Conservation (phyloP, 2,888 invertebrate species). For the Periphyllus acericola region DNA sequence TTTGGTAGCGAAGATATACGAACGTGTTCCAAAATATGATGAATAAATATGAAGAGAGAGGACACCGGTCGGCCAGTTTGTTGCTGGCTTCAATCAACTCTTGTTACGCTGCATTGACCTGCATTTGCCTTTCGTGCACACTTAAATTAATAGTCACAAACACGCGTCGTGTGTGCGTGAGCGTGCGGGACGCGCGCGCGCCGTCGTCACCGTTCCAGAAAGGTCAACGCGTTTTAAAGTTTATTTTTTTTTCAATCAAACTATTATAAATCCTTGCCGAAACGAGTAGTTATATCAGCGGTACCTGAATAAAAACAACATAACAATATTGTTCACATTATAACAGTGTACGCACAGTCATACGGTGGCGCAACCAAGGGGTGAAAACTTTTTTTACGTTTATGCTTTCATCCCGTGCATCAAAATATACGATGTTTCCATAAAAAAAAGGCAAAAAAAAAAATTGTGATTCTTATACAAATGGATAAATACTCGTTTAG, state of each 20-base stretch:
- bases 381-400: too few species aligned
- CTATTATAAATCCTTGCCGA: not conserved
- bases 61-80: conserved; percentile 33
- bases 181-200: not conserved
- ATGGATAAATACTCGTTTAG: not conserved
- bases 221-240: conserved; percentile 38
- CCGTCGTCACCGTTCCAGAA: not conserved
- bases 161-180: not conserved
- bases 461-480: too few species aligned
- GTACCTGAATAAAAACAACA: conserved; percentile 4
- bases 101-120: conserved; percentile 52
- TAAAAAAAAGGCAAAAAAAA: too few species aligned
- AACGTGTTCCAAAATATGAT: conserved; percentile 46
- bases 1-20: conserved; percentile 11
- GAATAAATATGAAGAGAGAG: conserved; percentile 55
- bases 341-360: too few species aligned
- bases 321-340: not conserved
- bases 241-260: conserved; percentile 1
- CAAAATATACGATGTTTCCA: too few species aligned
- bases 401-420: too few species aligned
- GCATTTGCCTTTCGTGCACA: conserved; percentile 44
- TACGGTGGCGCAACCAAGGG: too few species aligned
- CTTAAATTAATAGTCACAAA: conserved; percentile 52
- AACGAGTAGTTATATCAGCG: not conserved
- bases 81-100: conserved; percentile 57